Evolutionary conservation across 2,113 vertebrate species (phyloP).

Genomic region (Ammodytes dubius): DNA sequence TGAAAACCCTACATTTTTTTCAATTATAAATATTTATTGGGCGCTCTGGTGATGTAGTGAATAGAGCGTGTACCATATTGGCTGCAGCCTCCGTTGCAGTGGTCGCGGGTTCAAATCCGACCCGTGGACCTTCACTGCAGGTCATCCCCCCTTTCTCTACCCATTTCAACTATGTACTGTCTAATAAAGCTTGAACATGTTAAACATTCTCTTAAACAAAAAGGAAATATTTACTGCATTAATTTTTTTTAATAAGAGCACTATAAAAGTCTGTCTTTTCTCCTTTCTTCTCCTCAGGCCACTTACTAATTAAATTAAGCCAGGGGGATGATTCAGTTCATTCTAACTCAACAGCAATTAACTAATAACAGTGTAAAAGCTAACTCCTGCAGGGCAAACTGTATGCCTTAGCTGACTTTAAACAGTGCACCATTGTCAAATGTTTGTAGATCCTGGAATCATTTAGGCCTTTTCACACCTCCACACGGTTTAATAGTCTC

Average conservation of each 20-base stretch:
- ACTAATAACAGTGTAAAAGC: slow-evolving; percentile 35
- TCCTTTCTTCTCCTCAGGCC: slow-evolving; percentile 33
- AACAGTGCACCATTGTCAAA: slow-evolving; percentile 3
- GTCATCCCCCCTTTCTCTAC: no score
- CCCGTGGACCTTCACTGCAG: no score
- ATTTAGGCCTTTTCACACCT: not conserved
- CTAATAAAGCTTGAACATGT: no score
- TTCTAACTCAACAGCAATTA: slow-evolving; percentile 58
- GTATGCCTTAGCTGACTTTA: not conserved
- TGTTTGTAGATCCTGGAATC: slow-evolving; percentile 15
- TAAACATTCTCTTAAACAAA: not conserved
- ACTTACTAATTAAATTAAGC: slow-evolving; percentile 45
- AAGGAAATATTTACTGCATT: not conserved
- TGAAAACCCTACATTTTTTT: no score
- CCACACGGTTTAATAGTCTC: no score
- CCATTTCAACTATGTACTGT: no score
- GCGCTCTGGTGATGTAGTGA: no score
- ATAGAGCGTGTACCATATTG: no score
- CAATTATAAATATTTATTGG: no score
- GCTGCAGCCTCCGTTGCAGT: no score
- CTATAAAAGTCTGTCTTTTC: slow-evolving; percentile 6
- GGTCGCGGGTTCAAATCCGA: no score
- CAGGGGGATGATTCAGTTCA: slow-evolving; percentile 45
- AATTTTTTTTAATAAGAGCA: not conserved
- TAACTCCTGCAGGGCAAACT: slow-evolving; percentile 6